Conservation (phyloP, 1,140 invertebrate genomes). For the Panagrolaimus sp. region DNA sequence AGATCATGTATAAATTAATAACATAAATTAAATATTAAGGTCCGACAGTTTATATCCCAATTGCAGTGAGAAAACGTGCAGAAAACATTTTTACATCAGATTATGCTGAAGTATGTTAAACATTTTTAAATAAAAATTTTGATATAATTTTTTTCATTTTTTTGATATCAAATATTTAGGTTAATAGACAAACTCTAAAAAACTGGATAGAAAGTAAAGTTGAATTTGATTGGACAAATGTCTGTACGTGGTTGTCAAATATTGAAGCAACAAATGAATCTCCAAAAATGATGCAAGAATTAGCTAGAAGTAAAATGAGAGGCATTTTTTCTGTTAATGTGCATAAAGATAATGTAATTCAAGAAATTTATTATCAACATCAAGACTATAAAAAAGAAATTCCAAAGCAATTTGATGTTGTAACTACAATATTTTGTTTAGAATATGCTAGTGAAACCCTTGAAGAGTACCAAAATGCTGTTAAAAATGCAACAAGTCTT, state of each 20-base stretch:
- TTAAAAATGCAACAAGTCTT: constrained; percentile 37
- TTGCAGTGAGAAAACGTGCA: constrained; percentile 45
- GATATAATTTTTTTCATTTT: no score
- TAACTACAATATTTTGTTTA: constrained; percentile 52
- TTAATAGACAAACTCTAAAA: constrained; percentile 42
- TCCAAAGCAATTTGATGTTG: constrained; percentile 49
- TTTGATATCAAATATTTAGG: constrained; percentile 13
- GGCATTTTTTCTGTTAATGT: constrained; percentile 54
- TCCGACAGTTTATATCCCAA: constrained; percentile 55
- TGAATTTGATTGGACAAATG: constrained; percentile 52
- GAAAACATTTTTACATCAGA: constrained; percentile 51
- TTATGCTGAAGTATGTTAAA: constrained; percentile 40
- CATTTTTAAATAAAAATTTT: no score
- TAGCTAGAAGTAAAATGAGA: constrained; percentile 45
- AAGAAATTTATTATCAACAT: constrained; percentile 31
- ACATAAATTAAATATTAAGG: constrained; percentile 22
- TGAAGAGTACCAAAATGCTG: constrained; percentile 47
- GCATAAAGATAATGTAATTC: constrained; percentile 42
- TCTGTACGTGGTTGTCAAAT: constrained; percentile 50
- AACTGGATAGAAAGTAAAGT: constrained; percentile 43
- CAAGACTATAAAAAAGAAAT: constrained; percentile 20
- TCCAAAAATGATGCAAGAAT: constrained; percentile 46
- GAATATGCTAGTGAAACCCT: constrained; percentile 54
- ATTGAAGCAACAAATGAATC: constrained; percentile 50
- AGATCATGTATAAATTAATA: background rate